These are phyloP conservation scores for Nyleta sp. DNA, from an alignment of 2,888 invertebrate species.

Conservation along the genomic window DNA sequence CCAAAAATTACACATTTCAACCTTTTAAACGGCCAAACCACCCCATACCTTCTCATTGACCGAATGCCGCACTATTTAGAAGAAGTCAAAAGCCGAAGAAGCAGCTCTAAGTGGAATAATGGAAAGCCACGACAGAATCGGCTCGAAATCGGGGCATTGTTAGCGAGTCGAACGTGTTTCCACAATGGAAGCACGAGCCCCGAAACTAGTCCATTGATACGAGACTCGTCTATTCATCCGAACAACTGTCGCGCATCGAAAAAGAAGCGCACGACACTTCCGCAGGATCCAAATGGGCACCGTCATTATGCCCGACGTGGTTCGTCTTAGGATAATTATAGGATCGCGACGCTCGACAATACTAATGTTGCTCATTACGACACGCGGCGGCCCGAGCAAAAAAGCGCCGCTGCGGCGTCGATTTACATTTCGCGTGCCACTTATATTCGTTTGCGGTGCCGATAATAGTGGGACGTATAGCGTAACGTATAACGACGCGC, in stretches of 20 bases:
- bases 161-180: slow-evolving; percentile 55
- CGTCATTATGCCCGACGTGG: slow-evolving; percentile 39
- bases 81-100: slow-evolving; percentile 14
- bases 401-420: slow-evolving; percentile 32
- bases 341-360: slow-evolving; percentile 51
- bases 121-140: slow-evolving; percentile 35
- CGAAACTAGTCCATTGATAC: slow-evolving; percentile 43
- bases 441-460: slow-evolving; percentile 58
- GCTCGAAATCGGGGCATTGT: slow-evolving; percentile 50
- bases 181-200: slow-evolving; percentile 64
- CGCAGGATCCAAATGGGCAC: slow-evolving; percentile 46
- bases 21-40: background rate
- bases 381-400: slow-evolving; percentile 43
- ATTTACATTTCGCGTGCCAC: slow-evolving; percentile 63
- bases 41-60: slow-evolving; percentile 16
- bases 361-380: slow-evolving; percentile 64
- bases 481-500: slow-evolving; percentile 37
- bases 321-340: slow-evolving; percentile 56
- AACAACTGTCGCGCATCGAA: slow-evolving; percentile 69
- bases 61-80: background rate
- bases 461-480: slow-evolving; percentile 49
- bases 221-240: slow-evolving; percentile 56
- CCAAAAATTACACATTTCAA: slow-evolving; percentile 8
- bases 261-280: slow-evolving; percentile 42
- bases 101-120: slow-evolving; percentile 37